A percentile compares a stretch with the other conserved stretches of the same genome.
Conservation (phyloP, 2,113 vertebrate genomes). For the Ramphastos sulfuratus region DNA sequence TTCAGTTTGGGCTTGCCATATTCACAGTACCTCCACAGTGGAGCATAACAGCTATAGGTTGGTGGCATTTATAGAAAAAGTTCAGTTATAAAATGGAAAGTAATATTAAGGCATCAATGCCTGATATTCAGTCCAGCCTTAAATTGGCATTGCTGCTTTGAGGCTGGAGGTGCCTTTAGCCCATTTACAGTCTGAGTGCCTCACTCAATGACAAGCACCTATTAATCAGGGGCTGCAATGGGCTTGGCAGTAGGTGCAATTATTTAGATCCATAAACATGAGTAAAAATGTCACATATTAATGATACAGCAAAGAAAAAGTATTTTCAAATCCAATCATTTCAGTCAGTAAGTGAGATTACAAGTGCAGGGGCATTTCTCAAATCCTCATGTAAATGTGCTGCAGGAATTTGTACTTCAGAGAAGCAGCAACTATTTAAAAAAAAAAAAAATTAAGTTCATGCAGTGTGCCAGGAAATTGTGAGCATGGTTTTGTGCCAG, state of each 20-base stretch:
- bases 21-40: not conserved
- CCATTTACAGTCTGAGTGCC: not conserved
- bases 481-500: not conserved
- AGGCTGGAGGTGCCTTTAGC: not conserved
- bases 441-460: not conserved
- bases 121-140: not conserved
- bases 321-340: not conserved
- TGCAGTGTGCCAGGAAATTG: not conserved
- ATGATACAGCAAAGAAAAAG: not conserved
- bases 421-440: not conserved
- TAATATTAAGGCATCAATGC: not conserved
- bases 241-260: not conserved
- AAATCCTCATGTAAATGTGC: not conserved
- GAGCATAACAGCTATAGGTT: not conserved
- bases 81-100: slow-evolving; percentile 5
- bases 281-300: not conserved
- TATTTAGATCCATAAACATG: not conserved
- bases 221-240: not conserved
- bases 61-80: not conserved
- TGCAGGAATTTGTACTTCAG: not conserved
- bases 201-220: not conserved
- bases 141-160: not conserved
- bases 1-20: slow-evolving; percentile 6
- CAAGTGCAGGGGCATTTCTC: not conserved
- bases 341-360: not conserved